Evolutionary conservation across 2,113 vertebrate species (phyloP), one percentile per base, ranked within the genome.

Genomic region (Poeciliopsis occidentalis): DNA sequence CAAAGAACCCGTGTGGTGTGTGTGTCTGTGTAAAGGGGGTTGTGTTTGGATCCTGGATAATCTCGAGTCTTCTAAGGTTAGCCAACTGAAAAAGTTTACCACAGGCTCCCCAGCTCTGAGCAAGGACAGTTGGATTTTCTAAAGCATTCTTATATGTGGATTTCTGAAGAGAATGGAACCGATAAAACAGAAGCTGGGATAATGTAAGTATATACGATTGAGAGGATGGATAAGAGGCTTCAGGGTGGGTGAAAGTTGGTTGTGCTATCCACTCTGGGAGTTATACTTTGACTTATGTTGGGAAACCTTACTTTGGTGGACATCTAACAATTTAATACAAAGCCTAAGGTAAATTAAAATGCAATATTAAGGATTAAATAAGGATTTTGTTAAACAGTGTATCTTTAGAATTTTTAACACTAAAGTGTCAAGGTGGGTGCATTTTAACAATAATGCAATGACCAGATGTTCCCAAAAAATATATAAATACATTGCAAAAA

Each of bases 41-140:
- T 64, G 72, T 85, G 37, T 82, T 69, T 76, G 81, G 75, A 86
- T 81, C 78, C 78, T 22, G 63, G 72, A 82, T 92, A 90, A 93
- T 91, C 90, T 88, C 34, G 29, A 91, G 82, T 75, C 83, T 73
- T 89, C 82, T 87, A 86, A 89, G 83, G 86, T 87, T 88, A 94
- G 88, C 88, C 90, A 88, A 81, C 82, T 88, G 88, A 85, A 92
- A 92, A 92, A 88, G 84, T 93, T 88, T 80, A 84, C 80, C 75
- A 76, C 77, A 74, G 90, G 87, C 83, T 79, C 75, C 66, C 26
- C 51, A 67, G 85, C 82, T 87, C 73, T 80, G 84, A 91, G 80
- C 76, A 75, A 71, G 73, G 83, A 85, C 82, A 89, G 79, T 44
- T 64, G 90, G 88, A 90, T 91, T 92, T 92, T 89, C 72, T 79